Evolutionary conservation across 2,888 invertebrate species (phyloP), one percentile per base, ranked within the genome.

Genomic region (Cosmopolites sordidus): DNA sequence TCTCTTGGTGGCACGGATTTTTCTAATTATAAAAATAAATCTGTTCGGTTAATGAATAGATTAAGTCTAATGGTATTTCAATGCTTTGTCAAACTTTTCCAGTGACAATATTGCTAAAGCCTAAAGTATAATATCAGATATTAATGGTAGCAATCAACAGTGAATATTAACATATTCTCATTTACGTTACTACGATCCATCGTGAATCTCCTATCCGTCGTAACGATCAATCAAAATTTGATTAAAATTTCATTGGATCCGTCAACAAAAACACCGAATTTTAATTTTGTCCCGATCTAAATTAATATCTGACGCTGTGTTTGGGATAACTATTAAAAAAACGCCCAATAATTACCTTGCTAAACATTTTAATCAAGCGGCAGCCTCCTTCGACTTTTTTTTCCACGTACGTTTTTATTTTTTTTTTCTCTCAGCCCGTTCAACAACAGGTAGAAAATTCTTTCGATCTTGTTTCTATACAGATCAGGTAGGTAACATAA

Each of bases 201-300:
- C 3, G 3, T 22, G 22, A 8, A 22, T 22, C 22, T 22, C 22
- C 8, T 8, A 22, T 5, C 22, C 46, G 37, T 39, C 47, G 43
- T 44, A 16, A 33, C 57, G 49, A 62, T 62, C 60, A 59, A 62
- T 62, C 62, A 62, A 58, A 55, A 55, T 45, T 61, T 58, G 58
- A 62, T 62, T 62, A 60, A 61, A 62, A 60, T 56, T 62, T 60
- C 58, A 58, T 58, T 52, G 54, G 54, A 50, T 52, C 56, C 56
- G 53, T 54, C 59, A 57, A 58, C 59, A 57, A 60, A 60, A 60
- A 60, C 60, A 56, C 60, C 56, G 54, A 60, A 58, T 60, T 60
- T 60, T 58, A 60, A 58, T 60, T 58, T 58, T 40, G 49, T 37
- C 38, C 47, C 58, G 59, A 60, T 62, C 61, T 62, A 60, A 62